Evolutionary conservation across 2,888 invertebrate genomes (phyloP), one percentile per base, ranked within the genome.

Genomic region (Lacanobia oleracea): DNA sequence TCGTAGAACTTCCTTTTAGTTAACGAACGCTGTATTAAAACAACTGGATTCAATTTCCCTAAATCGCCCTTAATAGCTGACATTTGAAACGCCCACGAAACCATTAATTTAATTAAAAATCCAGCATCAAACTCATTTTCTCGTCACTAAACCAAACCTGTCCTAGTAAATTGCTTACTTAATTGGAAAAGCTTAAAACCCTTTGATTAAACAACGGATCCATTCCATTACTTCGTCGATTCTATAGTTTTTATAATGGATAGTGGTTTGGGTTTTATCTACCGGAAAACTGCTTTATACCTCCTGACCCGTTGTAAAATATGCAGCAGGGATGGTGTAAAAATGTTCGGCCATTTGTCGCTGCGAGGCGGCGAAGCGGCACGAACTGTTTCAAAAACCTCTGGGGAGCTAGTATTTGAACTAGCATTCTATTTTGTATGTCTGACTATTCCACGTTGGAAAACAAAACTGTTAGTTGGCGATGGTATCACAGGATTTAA

Each of bases 281-380:
- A 87, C 81, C 83, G 87, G 88, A 84, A 89, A 89, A 89, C 86
- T 88, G 82, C 82, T 90, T 86, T 81, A 88, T 85, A 84, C 81
- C 81, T 81, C 84, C 87, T 88, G 88, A 87, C 87, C 89, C 79
- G 72, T 86, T 86, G 88, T 90, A 86, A 91, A 91, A 90, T 90
- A 90, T 88, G 86, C 89, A 89, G 82, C 72, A 79, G 71, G 68
- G 77, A 75, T 71, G 59, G 76, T 86, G 84, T 87, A 86, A 85
- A 88, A 88, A 85, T 86, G 82, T 85, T 75, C 62, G 83, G 67
- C 85, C 83, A 87, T 90, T 90, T 88, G 86, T 87, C 81, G 81
- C 77, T 54, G 18, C 21, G 65, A 50, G 45, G 33, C 45, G 14
- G 37, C 21, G 62, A 72, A 70, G 45, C 23, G 62, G 23, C 21